A percentile compares a stretch with the other conserved stretches of the same genome.
Evolutionary conservation across 2,888 invertebrate species (phyloP).

Genomic region (Cantharis rustica): DNA sequence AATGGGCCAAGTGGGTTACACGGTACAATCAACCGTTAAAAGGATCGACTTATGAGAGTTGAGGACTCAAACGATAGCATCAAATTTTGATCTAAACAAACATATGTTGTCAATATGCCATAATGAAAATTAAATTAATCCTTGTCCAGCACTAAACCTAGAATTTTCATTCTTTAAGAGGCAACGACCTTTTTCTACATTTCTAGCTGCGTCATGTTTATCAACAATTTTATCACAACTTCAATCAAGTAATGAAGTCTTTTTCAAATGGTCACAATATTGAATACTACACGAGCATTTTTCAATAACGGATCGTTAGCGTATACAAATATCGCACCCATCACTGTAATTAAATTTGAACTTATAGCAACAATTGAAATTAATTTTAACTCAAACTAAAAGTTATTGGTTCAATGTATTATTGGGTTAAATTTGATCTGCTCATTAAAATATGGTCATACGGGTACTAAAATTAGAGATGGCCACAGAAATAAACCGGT

Average conservation of each 20-base stretch:
- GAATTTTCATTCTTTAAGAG: neutral
- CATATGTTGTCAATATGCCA: neutral
- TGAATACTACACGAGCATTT: neutral
- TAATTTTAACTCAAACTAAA: neutral
- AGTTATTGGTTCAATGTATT: neutral
- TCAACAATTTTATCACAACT: neutral
- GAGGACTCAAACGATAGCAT: constrained; percentile 14
- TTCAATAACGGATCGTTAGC: neutral
- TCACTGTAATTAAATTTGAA: neutral
- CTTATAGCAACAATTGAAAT: too few species aligned
- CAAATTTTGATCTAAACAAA: neutral
- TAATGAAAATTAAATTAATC: neutral
- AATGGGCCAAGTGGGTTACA: constrained; percentile 20
- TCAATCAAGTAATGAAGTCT: neutral
- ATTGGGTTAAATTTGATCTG: neutral
- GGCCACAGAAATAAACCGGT: constrained; percentile 26
- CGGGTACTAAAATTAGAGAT: constrained; percentile 22
- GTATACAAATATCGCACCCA: neutral
- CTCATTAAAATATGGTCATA: constrained; percentile 14
- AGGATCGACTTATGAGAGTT: neutral
- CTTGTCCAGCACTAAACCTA: neutral
- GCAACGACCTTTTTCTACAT: neutral
- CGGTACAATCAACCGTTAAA: constrained; percentile 28
- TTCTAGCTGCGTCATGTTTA: neutral
- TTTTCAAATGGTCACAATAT: neutral